Evolutionary conservation across 1,140 invertebrate species (phyloP), one percentile per base, ranked within the genome.

Genomic region (Ephestia elutella): DNA sequence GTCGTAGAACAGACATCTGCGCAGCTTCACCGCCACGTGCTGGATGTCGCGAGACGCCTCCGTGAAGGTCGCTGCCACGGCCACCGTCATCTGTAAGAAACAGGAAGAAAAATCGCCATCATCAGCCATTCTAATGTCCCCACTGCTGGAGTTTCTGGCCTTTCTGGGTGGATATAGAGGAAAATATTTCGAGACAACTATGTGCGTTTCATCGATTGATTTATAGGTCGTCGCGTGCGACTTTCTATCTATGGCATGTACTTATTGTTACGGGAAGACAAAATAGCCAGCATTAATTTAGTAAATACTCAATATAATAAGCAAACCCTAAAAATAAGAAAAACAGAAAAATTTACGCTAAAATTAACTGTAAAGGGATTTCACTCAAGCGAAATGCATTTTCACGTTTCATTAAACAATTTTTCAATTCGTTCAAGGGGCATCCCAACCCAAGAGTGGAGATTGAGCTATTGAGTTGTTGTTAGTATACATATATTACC

Each of bases 1-100:
- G 44, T 88, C 83, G 35, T 89, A 86, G 61, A 89, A 90, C 28
- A 90, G 64, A 56, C 89, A 90, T 13, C 75, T 66, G 18, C 89
- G 70, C 1, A 81, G 57, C 21, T 73, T 73, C 0, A 75, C 66
- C 0, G 80, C 58, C 0, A 90, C 75, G 50, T 86, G 78, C 48
- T 87, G 74, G n/a, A 90, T 87, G 25, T 88, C 86, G 13, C 82
- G 68, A 13, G 83, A 88, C 0, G 83, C 86, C 62, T 83, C 75
- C 8, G 79, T 86, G 20, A 81, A 78, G 49, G 80, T 83, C 0
- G 87, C 82, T 21, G 77, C 68, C 10, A 89, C 78, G 54, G 73
- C 56, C 11, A 88, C 80, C 2, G 78, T 80, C 78, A 86, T 86
- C 84, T 89, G 59, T 2, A 63, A 44, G 59, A 4, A 8, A 49